Evolutionary conservation across 2,888 invertebrate species (phyloP).

Genomic region (Machimus rusticus): DNA sequence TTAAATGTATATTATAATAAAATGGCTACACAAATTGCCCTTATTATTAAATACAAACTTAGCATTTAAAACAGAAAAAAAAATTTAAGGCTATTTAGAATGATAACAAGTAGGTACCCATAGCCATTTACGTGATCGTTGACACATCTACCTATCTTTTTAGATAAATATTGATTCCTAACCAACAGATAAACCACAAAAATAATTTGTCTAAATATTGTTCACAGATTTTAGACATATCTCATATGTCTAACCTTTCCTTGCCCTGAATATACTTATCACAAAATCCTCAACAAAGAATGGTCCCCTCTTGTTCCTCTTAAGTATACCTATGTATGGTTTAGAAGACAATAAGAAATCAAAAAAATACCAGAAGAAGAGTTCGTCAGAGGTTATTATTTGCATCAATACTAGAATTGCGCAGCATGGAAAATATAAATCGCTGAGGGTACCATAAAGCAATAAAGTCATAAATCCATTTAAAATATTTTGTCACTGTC

Average conservation of each 20-base stretch:
- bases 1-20: too few species aligned
- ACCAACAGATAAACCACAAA: not conserved
- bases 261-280: not conserved
- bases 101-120: not conserved
- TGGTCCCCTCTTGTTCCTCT: not conserved
- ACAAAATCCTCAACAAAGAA: not conserved
- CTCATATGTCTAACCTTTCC: not conserved
- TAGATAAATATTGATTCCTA: not conserved
- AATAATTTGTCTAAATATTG: not conserved
- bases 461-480: slow-evolving; percentile 16
- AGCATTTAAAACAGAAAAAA: not conserved
- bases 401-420: slow-evolving; percentile 9
- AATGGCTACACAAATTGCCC: not conserved
- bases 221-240: not conserved
- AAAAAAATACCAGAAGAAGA: not conserved
- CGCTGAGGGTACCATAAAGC: not conserved
- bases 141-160: not conserved
- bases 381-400: not conserved
- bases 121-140: not conserved
- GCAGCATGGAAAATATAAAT: not conserved
- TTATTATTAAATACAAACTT: not conserved
- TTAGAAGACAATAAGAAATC: not conserved
- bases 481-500: slow-evolving; percentile 24
- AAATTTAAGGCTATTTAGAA: not conserved
- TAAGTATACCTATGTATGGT: not conserved